Base-by-base conservation (phyloP, 2,888 invertebrate species). In the Parasteatoda lunata region DNA sequence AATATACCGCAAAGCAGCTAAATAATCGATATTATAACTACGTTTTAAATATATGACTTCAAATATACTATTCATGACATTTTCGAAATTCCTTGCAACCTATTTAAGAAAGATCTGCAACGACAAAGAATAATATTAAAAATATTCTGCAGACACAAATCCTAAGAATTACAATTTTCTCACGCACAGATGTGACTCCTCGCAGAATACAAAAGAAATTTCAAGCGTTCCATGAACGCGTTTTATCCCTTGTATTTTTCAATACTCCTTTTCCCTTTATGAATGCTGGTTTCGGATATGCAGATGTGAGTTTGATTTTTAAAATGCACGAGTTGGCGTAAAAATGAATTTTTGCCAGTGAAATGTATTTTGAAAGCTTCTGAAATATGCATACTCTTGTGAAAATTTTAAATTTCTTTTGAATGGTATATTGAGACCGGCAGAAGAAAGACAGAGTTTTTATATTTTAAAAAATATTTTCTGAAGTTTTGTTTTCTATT, bases 161-260 rank as follows among this genome's bases (percentile, higher is more conserved):
- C 77, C 77, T 69, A 69, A 7, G 69, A 68, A 69, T 69, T 77
- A 69, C 51, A 52, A 51, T 49, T 77, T 77, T 47, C 52, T 49
- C 54, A 54, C 68, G 77, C 51, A 51, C 77, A 69, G 68, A 69
- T 69, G 52, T 15, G 47, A 3, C 68, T 13, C 13, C 51, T 69
- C 4, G 52, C 47, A 54, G 51, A 45, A 49, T 13, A 45, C 15
- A n/a, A 49, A 52, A 69, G 54, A 51, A n/a, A 45, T 54, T 77
- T 77, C 77, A 68, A 69, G 54, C n/a, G 9, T 68, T 66, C 51
- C 51, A 77, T 30, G 30, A 30, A 30, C 30, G 30, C 30, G 30
- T 30, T 4, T 59, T 7, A 13, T 59, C n/a, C 59, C 59, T 59
- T n/a, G n/a, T 9, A 59, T 59, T 59, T 59, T 59, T 59, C 59